Evolutionary conservation across 2,113 vertebrate genomes (phyloP), one percentile per base, ranked within the genome.

Genomic region (Himantopus leucocephalus): DNA sequence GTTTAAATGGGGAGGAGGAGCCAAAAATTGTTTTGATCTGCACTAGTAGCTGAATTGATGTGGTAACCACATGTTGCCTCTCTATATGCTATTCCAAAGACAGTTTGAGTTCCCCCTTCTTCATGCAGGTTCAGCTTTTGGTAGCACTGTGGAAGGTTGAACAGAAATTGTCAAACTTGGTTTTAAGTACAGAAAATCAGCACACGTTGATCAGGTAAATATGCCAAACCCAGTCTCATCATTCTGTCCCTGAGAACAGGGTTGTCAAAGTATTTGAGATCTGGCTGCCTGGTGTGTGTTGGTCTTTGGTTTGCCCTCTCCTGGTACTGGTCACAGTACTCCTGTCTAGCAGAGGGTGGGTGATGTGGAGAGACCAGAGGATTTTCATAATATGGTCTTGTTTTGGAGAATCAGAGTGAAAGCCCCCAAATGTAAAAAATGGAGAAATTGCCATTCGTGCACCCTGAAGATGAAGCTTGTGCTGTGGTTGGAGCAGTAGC

Each of bases 41-140:
- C 58, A 62, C 21, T 81, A 66, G 84, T 20, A 75, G 87, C 86
- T 88, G 87, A 13, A 34, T n/a, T 12, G 95, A 39, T 92, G 80
- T 66, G 79, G 81, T 92, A 11, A 35, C 10, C 86, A 47, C 32
- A 26, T 53, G 34, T 35, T 84, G 39, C 32, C 30, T 59, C 30
- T 27, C 4, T 30, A 0, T 1, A 0, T 27, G 43, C 8, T 29
- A 4, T 20, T 45, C 56, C 4, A 7, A 35, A 67, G 78, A 10
- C 30, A 9, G 34, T 30, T 39, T 2, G 1, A 37, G 70, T 4
- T 75, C 6, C 39, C 9, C 34, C 2, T 29, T 41, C 12, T 24
- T 20, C 1, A 0, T 5, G 21, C 1, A 2, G 12, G 34, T 30
- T 18, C 41, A 39, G 75, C 67, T 66, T 43, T 41, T 23, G 43